Evolutionary conservation across 2,797 vertebrate genomes (phyloP).

Genomic region (Lepilemur septentrionalis): DNA sequence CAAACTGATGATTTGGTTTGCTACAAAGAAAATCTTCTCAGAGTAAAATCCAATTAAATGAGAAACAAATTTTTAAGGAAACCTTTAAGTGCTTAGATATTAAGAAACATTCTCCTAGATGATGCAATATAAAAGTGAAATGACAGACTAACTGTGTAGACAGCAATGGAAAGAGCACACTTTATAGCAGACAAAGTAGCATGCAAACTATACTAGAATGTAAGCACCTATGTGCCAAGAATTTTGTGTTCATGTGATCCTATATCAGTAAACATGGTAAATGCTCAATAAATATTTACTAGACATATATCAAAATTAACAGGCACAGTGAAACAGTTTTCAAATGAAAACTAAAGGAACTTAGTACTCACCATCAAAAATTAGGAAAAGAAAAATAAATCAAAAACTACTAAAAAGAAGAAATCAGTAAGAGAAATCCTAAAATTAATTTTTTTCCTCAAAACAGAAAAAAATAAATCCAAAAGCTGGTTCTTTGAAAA

Average conservation of each 20-base stretch:
- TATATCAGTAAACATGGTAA: background rate
- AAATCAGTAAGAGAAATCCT: background rate
- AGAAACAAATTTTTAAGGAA: background rate
- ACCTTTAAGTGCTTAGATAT: background rate
- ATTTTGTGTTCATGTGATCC: background rate
- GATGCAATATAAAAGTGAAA: background rate
- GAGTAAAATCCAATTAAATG: background rate
- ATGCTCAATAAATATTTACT: background rate
- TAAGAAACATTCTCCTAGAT: background rate
- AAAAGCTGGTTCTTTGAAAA: background rate
- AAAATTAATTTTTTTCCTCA: background rate
- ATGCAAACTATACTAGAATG: background rate
- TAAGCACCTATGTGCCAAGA: background rate
- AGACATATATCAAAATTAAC: background rate
- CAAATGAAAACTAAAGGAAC: background rate
- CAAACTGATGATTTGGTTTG: background rate
- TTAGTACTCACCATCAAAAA: background rate
- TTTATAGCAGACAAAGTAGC: background rate
- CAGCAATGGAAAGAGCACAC: background rate
- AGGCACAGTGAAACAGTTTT: background rate
- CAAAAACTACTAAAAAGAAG: background rate
- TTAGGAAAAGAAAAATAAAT: background rate
- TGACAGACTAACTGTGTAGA: background rate
- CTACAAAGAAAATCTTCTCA: background rate
- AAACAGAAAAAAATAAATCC: background rate